Evolutionary conservation across 2,888 invertebrate genomes (phyloP).

Genomic region (Hypena proboscidalis): DNA sequence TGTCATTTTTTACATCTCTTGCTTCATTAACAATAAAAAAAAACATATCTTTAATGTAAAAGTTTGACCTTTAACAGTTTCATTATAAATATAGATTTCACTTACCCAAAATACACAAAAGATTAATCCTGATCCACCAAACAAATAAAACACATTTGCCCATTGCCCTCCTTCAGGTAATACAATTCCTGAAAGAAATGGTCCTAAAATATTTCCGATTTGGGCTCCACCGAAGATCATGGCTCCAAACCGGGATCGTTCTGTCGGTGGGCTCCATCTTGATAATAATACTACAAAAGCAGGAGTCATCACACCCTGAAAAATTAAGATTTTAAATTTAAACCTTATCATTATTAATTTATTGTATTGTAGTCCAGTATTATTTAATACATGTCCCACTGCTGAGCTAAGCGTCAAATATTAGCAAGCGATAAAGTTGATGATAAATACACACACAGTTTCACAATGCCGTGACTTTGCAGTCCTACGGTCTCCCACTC

Average conservation of each 20-base stretch:
- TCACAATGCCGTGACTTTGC: too few relatives aligned
- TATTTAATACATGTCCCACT: too few relatives aligned
- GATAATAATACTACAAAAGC: constrained; percentile 86
- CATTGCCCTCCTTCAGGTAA: constrained; percentile 78
- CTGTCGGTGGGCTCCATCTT: constrained; percentile 85
- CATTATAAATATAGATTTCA: too few relatives aligned
- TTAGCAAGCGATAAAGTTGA: too few relatives aligned
- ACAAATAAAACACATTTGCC: constrained; percentile 85
- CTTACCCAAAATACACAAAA: constrained; percentile 83
- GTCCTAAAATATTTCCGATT: constrained; percentile 82
- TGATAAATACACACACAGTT: too few relatives aligned
- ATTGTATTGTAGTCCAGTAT: too few relatives aligned
- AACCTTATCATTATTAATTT: too few relatives aligned
- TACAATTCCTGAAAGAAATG: constrained; percentile 76
- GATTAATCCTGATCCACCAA: constrained; percentile 80
- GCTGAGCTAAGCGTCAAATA: too few relatives aligned
- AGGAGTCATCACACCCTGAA: constrained; percentile 85
- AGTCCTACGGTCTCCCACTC: too few relatives aligned
- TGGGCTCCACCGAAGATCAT: constrained; percentile 86
- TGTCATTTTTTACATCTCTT: too few relatives aligned
- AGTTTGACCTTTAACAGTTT: neutral
- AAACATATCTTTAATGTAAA: too few relatives aligned
- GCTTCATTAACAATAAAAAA: too few relatives aligned
- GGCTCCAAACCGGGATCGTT: constrained; percentile 84
- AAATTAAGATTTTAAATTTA: constrained; percentile 2